A percentile compares a stretch with the other conserved stretches of the same genome.
Conservation (phyloP, 1,140 invertebrate species). For the Aphaenogaster floridana region DNA sequence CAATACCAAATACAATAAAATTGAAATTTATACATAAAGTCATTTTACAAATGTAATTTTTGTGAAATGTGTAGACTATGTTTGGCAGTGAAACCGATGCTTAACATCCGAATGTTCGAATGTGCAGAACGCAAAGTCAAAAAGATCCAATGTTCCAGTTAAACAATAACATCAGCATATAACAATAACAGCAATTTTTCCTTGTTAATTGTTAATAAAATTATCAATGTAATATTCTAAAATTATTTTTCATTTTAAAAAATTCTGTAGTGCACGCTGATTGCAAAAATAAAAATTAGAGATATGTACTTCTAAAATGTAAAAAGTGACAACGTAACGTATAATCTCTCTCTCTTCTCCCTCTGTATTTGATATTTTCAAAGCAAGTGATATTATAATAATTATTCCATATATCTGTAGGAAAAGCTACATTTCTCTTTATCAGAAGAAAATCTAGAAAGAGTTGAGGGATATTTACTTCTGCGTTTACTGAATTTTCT, state of each 20-base stretch:
- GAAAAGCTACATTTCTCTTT: background rate
- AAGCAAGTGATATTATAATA: background rate
- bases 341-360: background rate
- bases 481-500: slow-evolving; percentile 52
- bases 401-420: background rate
- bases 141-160: background rate
- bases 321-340: background rate
- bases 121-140: background rate
- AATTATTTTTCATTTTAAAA: background rate
- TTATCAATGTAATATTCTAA: background rate
- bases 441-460: background rate
- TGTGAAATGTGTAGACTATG: background rate
- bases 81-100: background rate
- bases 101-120: background rate
- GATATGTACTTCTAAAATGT: background rate
- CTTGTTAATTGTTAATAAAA: slow-evolving; percentile 1
- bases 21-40: background rate
- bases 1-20: background rate
- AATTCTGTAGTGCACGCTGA: background rate
- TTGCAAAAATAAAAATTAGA: slow-evolving; percentile 4
- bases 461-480: slow-evolving; percentile 26
- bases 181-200: background rate
- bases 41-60: background rate
- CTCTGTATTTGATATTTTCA: background rate
- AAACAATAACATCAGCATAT: background rate